Evolutionary conservation across 2,888 invertebrate species (phyloP), one percentile per base, ranked within the genome.

Genomic region (Pardosa pseudoannulata): DNA sequence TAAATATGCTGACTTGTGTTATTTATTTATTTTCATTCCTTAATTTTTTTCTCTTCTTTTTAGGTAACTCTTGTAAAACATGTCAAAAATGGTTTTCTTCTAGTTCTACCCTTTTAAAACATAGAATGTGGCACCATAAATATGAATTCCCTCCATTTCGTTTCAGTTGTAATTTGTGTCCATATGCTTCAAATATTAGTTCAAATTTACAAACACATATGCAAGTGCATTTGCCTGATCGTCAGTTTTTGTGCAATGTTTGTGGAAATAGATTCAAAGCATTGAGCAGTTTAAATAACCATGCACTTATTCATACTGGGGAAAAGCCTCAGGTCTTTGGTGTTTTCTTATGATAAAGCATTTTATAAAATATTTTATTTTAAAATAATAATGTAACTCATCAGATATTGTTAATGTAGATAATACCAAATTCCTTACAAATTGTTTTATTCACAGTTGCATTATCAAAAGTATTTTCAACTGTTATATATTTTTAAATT

Each of bases 251-350:
- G 3, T 85, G 83, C 50, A 41, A 72, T 41, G 27, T 27, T 29
- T 85, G 83, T 78, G 73, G 73, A n/a, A 85, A 85, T 78, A 72
- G 83, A 73, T 85, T 85, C 72, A 78, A 31, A 31, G 73, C 73
- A 67, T 27, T 67, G 27, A 72, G 28, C 46, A 78, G 72, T 41
- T 76, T 85, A 31, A 78, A 62, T 31, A 67, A 78, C n/a, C 83
- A 85, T 68, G 19, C 19, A 9, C 23, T 85, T 9, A 78, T 85
- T 7, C 83, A 85, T 73, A 41, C 64, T 50, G 83, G 83, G 16
- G 83, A 85, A 72, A 41, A 70, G 16, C 39, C 36, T 11, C 68
- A 39, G 29, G 31, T 13, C 16, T 65, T 65, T 65, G 65, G 65
- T 28, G 28, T 65, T 65, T 65, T 46, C 16, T 16, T 46, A 16